phyloP scores from a whole-genome alignment of 2,888 invertebrate genomes.

The Salpingus planirostris region DNA sequence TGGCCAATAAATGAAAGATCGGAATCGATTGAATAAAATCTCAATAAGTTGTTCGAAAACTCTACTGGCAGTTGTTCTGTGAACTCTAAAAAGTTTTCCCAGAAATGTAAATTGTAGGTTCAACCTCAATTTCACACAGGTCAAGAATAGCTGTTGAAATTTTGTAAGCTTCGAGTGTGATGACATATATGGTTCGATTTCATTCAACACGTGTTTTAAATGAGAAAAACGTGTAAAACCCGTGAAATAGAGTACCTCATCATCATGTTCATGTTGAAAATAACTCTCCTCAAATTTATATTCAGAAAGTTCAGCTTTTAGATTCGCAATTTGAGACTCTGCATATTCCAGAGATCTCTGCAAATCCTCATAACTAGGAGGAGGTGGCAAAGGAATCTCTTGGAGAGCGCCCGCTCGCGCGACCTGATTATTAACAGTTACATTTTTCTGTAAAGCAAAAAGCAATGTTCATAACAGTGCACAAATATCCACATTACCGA shows the following conservation, averaged over 20 bases:
- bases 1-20: conserved; percentile 2
- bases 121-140: conserved; percentile 1
- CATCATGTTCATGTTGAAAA: conserved; percentile 1
- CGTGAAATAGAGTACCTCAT: conserved; percentile 2
- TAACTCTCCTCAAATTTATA: conserved; percentile 2
- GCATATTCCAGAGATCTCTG: too few relatives aligned
- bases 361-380: too few relatives aligned
- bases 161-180: not conserved
- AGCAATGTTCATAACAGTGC: too few relatives aligned
- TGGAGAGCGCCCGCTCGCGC: too few relatives aligned
- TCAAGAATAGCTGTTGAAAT: conserved; percentile 1
- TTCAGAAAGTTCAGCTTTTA: not conserved
- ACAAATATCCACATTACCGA: too few relatives aligned
- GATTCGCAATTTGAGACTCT: not conserved
- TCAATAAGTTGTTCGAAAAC: not conserved
- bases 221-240: conserved; percentile 1
- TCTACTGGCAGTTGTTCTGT: conserved; percentile 1
- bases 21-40: conserved; percentile 1
- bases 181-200: not conserved
- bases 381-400: too few relatives aligned
- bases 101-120: conserved; percentile 3
- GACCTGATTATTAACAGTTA: too few relatives aligned
- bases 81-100: conserved; percentile 1
- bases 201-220: not conserved
- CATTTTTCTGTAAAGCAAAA: too few relatives aligned